Percentiles rank a stretch among this genome's conserved stretches.
phyloP scores from a whole-genome alignment of 2,113 vertebrate species.

The Heptranchias perlo region DNA sequence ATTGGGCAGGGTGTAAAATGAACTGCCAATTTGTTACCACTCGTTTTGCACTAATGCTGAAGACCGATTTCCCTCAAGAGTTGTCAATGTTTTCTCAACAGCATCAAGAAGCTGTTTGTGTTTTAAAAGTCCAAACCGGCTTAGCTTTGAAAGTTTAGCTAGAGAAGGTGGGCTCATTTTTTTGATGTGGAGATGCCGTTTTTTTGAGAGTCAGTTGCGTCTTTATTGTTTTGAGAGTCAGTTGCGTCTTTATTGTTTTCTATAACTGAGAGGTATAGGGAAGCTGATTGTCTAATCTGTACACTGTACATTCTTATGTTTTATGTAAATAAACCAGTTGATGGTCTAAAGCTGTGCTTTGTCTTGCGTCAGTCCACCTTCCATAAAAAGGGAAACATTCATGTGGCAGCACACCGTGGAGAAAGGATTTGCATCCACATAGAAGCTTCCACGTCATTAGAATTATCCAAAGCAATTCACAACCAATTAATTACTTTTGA shows the following conservation, averaged over 20 bases:
- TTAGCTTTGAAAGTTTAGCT: background rate
- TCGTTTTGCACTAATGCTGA: background rate
- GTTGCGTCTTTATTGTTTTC: background rate
- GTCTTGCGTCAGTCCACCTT: background rate
- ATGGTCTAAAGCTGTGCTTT: background rate
- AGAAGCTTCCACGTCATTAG: background rate
- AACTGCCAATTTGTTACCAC: no score
- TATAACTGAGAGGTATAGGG: background rate
- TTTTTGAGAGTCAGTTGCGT: background rate
- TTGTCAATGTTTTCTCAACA: background rate
- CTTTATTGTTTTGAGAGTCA: background rate
- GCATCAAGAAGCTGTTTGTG: background rate
- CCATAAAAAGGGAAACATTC: background rate
- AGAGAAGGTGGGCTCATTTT: background rate
- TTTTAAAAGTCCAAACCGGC: background rate
- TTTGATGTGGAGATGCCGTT: no score
- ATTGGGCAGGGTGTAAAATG: background rate
- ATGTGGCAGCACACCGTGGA: background rate
- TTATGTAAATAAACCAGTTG: background rate
- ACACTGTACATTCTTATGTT: background rate
- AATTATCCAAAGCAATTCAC: background rate
- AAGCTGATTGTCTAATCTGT: background rate
- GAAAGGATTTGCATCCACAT: background rate
- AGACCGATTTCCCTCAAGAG: background rate
- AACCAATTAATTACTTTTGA: background rate